Conservation (phyloP, 2,888 invertebrate species). For the Torymus texanus region DNA sequence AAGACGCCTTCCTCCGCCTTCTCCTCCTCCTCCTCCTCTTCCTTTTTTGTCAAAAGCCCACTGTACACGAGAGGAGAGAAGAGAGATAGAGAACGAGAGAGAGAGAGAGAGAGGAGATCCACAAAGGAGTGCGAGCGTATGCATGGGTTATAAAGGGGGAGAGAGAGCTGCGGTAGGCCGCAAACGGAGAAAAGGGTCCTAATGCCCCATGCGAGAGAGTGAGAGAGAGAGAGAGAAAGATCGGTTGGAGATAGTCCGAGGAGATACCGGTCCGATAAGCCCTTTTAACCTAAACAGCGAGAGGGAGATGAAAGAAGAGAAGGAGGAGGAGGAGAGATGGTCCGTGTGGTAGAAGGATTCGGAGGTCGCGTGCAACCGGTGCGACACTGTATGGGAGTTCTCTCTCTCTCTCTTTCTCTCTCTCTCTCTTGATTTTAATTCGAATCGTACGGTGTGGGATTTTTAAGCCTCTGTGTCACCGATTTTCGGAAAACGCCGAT, state of each 20-base stretch:
- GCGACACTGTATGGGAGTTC: no score
- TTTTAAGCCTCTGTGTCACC: no score
- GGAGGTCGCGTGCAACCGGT: no score
- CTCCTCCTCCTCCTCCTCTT: neutral
- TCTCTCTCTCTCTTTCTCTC: no score
- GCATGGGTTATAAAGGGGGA: neutral
- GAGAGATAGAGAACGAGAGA: conserved; percentile 7
- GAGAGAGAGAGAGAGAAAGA: conserved; percentile 49
- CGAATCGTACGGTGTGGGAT: no score
- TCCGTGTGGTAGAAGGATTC: no score
- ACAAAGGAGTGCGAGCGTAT: conserved; percentile 3
- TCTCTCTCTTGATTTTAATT: no score
- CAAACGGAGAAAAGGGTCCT: conserved; percentile 58
- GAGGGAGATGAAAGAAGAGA: neutral
- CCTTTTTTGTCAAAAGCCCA: conserved; percentile 18
- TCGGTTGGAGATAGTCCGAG: conserved; percentile 60
- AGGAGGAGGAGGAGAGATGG: neutral
- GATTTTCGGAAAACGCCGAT: no score
- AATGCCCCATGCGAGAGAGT: conserved; percentile 25
- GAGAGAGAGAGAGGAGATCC: neutral
- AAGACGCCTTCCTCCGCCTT: neutral
- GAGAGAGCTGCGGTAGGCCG: conserved; percentile 57
- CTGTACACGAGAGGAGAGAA: neutral
- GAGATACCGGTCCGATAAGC: conserved; percentile 64
- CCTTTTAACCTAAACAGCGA: conserved; percentile 60